Evolutionary conservation across 2,113 vertebrate genomes (phyloP), one percentile per base, ranked within the genome.

Genomic region (Maccullochella peelii): DNA sequence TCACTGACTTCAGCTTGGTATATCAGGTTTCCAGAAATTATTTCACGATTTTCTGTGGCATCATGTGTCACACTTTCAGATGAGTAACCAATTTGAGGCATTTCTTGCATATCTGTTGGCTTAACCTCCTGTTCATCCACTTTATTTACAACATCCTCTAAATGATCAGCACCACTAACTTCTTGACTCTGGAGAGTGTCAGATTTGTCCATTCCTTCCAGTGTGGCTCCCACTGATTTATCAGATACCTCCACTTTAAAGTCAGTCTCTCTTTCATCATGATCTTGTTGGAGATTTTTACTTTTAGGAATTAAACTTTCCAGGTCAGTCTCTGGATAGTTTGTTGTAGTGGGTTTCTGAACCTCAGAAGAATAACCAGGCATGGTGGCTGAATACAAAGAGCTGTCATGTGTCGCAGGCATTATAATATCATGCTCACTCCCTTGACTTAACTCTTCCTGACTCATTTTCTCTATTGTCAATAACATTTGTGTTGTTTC

Each of bases 401-500:
- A 74, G 25, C 25, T 42, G 25, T 67, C 58, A 47, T 14, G 49
- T 62, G 47, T 57, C 27, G 12, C 73, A 85, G 61, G 54, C 5
- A 49, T 65, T 36, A 40, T 20, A 50, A 50, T 11, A 44, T 47
- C 23, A 18, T 27, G 1, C 14, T 73, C 18, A 25, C 33, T 42
- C 30, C 5, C 21, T 36, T 82, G 55, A 73, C 54, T 5, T 11
- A 73, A 66, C 20, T 78, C 77, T 52, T 68, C 63, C 20, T 82
- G 82, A 52, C 20, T 15, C 6, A 30, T 36, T 9, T 15, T 52
- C 16, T 67, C 66, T 30, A 10, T 6, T 65, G 6, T 33, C 16
- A 30, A 10, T 20, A 49, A 61, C 2, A 8, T 40, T 33, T 82
- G n/a, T 38, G 44, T 38, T 15, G 30, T 30, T 74, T 77, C 20